These are phyloP conservation scores for Chironomus tepperi DNA, from an alignment of 1,140 invertebrate species.

Conservation along the genomic window DNA sequence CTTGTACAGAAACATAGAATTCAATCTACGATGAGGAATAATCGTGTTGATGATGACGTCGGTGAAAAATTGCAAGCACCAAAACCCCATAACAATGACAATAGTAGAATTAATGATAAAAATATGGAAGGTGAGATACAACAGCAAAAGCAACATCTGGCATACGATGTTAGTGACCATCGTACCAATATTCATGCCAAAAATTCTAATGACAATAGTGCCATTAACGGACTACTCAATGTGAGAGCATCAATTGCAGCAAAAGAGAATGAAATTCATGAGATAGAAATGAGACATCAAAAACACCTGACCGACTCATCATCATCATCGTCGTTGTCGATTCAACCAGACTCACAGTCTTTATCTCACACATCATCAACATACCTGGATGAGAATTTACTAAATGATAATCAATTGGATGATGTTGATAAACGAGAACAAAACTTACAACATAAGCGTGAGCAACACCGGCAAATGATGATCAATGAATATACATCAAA, in stretches of 20 bases:
- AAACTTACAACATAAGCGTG: too few relatives aligned
- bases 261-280: conserved; percentile 6
- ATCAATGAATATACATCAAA: not conserved
- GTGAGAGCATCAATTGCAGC: not conserved
- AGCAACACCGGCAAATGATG: not conserved
- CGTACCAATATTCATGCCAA: not conserved
- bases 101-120: not conserved
- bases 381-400: not conserved
- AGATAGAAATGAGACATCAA: not conserved
- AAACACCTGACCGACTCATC: not conserved
- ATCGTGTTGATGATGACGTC: not conserved
- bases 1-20: too few relatives aligned
- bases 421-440: not conserved
- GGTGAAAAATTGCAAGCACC: conserved; percentile 16
- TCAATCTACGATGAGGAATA: not conserved
- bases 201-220: not conserved
- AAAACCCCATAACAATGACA: not conserved
- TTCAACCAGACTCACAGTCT: too few relatives aligned
- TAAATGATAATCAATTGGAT: conserved; percentile 18
- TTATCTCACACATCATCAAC: not conserved
- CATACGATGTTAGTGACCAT: not conserved
- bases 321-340: not conserved
- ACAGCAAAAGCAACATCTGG: too few relatives aligned
- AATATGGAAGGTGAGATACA: not conserved
- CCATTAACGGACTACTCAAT: not conserved